Evolutionary conservation across 2,797 vertebrate genomes (phyloP).

Genomic region (Acipenser ruthenus): DNA sequence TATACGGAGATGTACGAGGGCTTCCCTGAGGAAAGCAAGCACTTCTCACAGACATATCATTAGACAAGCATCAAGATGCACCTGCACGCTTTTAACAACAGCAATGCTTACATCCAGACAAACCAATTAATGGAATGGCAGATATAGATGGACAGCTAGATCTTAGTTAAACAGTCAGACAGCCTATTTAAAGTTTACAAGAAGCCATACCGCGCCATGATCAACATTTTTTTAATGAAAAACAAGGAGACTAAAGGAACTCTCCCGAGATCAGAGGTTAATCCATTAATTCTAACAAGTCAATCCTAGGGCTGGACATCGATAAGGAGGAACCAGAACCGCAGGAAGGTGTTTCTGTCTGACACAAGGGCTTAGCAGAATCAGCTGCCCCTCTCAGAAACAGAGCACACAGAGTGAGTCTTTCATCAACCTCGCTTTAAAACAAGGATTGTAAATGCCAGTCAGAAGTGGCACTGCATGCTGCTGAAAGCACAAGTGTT

Average conservation of each 20-base stretch:
- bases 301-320: not conserved
- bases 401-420: not conserved
- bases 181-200: not conserved
- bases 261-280: not conserved
- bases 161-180: not conserved
- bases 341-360: not conserved
- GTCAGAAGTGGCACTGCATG: not conserved
- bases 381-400: not conserved
- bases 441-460: not conserved
- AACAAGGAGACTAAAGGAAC: not conserved
- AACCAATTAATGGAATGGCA: too few species aligned
- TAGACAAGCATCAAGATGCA: too few species aligned
- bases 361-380: not conserved
- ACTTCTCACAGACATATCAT: too few species aligned
- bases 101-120: too few species aligned
- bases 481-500: not conserved
- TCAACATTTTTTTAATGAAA: conserved; percentile 2
- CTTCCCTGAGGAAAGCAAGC: too few species aligned
- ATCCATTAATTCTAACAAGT: conserved; percentile 7
- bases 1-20: too few species aligned
- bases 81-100: too few species aligned
- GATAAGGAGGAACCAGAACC: not conserved
- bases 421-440: not conserved
- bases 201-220: not conserved
- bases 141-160: too few species aligned